Base-by-base conservation (phyloP, 2,113 vertebrate species). In the Ciconia stormi region DNA sequence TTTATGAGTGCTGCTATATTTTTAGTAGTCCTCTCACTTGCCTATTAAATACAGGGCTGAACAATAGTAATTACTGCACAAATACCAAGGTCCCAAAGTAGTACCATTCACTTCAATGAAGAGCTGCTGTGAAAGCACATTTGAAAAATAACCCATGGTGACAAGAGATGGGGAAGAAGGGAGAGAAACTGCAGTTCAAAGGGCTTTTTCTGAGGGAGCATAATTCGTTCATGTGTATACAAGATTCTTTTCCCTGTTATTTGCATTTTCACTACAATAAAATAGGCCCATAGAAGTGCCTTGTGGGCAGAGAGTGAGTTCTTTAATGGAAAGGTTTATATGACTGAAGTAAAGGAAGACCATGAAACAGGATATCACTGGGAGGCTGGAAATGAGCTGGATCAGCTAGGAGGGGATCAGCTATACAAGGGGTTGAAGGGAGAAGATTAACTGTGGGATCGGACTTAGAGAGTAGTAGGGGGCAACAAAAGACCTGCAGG, bases 21-120 rank as follows among this genome's bases (percentile, higher is more conserved):
- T 97, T 97, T 95, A 96, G 96, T 87, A 93, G 91, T 90, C 49
- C 46, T 84, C 94, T 95, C 78, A 58, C 90, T 93, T 95, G 89
- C 81, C 94, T 97, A 89, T 95, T 95, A 95, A 94, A 90, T 72
- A 87, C 42, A 80, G 53, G 50, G 77, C 53, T 87, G 89, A 96
- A 95, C 89, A 95, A 94, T 95, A 85, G 91, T 80, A 96, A 97
- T 96, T 95, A 93, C 65, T 58, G 66, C 66, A 80, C 62, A 80
- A 96, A 95, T 82, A 89, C 87, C 10, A 42, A 85, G 66, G 78
- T 87, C 89, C 62, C 86, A 82, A 87, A 95, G 91, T 74, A 90
- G 65, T 44, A 46, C 69, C 70, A 61, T 95, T 95, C 77, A 87
- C 56, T 93, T 65, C 91, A 91, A 1, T 73, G 73, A 85, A 62